Conservation (phyloP, 2,888 invertebrate species). For the Acanthopleura granulata region DNA sequence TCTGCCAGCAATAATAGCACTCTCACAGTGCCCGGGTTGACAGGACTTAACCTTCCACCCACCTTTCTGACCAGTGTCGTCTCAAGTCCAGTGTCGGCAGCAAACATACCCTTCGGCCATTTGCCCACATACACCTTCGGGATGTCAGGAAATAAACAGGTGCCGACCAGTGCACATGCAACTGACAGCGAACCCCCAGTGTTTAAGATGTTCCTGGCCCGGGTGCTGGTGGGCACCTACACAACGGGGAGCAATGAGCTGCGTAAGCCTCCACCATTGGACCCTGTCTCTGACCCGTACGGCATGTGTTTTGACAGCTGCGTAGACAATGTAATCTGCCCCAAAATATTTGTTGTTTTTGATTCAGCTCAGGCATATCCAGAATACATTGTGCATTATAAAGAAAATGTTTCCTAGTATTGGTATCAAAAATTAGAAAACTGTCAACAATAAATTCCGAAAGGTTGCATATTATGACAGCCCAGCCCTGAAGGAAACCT, state of each 20-base stretch:
- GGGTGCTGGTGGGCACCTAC: slow-evolving; percentile 60
- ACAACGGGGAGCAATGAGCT: slow-evolving; percentile 51
- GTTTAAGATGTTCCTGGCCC: slow-evolving; percentile 57
- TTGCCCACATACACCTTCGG: too few species aligned
- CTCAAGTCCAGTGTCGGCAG: too few species aligned
- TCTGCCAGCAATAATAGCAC: background rate
- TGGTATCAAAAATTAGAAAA: too few species aligned
- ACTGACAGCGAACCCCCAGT: slow-evolving; percentile 19
- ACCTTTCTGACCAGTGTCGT: too few species aligned
- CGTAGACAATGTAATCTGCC: slow-evolving; percentile 59
- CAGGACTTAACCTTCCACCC: too few species aligned
- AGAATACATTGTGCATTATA: slow-evolving; percentile 63
- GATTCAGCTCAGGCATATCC: slow-evolving; percentile 65
- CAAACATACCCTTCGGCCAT: too few species aligned
- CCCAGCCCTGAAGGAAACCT: too few species aligned
- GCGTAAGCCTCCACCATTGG: slow-evolving; percentile 58
- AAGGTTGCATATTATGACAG: too few species aligned
- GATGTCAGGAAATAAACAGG: background rate
- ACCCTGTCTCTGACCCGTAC: slow-evolving; percentile 48
- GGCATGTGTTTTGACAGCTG: slow-evolving; percentile 64
- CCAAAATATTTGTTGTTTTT: slow-evolving; percentile 65
- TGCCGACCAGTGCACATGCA: too few species aligned
- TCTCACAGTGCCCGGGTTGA: background rate
- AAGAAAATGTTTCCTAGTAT: background rate
- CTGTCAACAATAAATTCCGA: too few species aligned